Conservation (phyloP, 2,797 vertebrate genomes). For the Setipinna tenuifilis region DNA sequence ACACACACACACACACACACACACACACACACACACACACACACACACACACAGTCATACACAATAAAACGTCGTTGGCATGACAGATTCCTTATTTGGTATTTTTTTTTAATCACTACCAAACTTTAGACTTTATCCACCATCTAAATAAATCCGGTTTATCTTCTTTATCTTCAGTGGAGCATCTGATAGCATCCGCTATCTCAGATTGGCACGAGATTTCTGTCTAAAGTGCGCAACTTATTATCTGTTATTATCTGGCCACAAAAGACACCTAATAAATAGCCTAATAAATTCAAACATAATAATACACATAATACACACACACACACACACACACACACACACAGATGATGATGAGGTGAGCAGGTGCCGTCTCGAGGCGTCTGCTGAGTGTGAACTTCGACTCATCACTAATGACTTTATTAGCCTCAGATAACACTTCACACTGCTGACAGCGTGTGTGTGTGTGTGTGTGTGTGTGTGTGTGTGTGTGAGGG, state of each 20-base stretch:
- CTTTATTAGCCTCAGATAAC: conserved; percentile 80
- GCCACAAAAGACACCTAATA: neutral
- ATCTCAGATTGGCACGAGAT: too few species aligned
- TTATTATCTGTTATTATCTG: too few species aligned
- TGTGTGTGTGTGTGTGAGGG: neutral
- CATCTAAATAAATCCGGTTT: neutral
- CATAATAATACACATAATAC: neutral
- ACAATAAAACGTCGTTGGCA: neutral
- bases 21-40: neutral
- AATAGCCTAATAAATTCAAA: neutral
- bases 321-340: neutral
- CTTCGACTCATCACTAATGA: conserved; percentile 79
- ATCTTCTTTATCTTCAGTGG: too few species aligned
- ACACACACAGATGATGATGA: neutral
- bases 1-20: neutral
- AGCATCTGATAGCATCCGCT: neutral
- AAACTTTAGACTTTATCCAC: neutral
- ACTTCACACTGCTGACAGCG: conserved; percentile 71
- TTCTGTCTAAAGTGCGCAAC: too few species aligned
- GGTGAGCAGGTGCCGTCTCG: conserved; percentile 54
- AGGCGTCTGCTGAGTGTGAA: conserved; percentile 63
- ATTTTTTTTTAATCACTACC: neutral
- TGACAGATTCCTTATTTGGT: neutral
- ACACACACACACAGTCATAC: neutral
- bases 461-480: neutral